Conservation (phyloP, 1,140 invertebrate species). For the Cherax destructor region DNA sequence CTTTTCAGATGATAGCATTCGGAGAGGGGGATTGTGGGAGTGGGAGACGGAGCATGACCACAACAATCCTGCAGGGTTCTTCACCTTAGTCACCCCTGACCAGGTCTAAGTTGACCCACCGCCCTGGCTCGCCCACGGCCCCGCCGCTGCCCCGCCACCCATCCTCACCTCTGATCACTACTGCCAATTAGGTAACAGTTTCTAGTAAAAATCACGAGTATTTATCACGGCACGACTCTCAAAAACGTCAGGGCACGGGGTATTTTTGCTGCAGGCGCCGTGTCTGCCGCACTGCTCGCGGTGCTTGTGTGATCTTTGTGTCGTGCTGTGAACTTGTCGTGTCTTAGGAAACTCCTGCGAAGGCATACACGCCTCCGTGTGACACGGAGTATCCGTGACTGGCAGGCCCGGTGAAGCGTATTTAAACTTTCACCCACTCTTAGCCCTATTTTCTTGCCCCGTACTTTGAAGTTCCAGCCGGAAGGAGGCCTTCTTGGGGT, state of each 20-base stretch:
- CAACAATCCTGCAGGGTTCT: slow-evolving; percentile 52
- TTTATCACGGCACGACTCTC: slow-evolving; percentile 66
- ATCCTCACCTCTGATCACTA: slow-evolving; percentile 53
- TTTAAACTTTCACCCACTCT: not conserved
- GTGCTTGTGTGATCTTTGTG: slow-evolving; percentile 62
- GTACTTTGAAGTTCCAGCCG: not conserved
- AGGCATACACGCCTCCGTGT: not conserved
- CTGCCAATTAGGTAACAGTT: slow-evolving; percentile 66
- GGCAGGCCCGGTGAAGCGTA: not conserved
- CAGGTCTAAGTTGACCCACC: slow-evolving; percentile 11
- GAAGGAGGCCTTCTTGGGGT: not conserved
- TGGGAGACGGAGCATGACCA: slow-evolving; percentile 25
- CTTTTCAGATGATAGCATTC: slow-evolving; percentile 53
- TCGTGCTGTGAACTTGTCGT: slow-evolving; percentile 60
- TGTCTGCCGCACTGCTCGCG: slow-evolving; percentile 66
- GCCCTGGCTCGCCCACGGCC: not conserved
- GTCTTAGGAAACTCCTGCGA: not conserved
- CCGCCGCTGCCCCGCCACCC: not conserved
- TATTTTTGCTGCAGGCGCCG: slow-evolving; percentile 69
- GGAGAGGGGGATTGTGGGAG: slow-evolving; percentile 45
- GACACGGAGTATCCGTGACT: not conserved
- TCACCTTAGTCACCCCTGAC: slow-evolving; percentile 47
- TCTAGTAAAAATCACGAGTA: slow-evolving; percentile 68
- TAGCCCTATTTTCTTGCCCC: not conserved
- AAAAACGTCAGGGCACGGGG: slow-evolving; percentile 67